A percentile compares a stretch with the other conserved stretches of the same genome.
phyloP scores from a whole-genome alignment of 2,888 invertebrate genomes.

The Cyclophora punctaria region DNA sequence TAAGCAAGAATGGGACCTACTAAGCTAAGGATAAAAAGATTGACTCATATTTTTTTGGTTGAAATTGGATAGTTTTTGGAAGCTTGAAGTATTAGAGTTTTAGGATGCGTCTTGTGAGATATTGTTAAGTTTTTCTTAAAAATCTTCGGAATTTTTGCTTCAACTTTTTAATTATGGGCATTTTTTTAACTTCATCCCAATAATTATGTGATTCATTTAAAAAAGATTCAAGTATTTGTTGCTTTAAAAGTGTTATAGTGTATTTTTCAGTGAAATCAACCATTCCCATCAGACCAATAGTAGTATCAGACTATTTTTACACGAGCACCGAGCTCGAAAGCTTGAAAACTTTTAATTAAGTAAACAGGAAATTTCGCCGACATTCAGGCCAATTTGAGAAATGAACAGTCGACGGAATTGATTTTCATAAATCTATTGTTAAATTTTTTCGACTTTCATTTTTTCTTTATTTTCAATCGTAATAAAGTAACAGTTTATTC shows the following conservation, averaged over 20 bases:
- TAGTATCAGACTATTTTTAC: no score
- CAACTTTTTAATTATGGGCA: no score
- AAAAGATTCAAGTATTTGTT: no score
- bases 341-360: slow-evolving; percentile 60
- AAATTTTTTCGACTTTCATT: background rate
- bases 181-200: no score
- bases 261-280: no score
- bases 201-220: no score
- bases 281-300: no score
- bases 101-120: slow-evolving; percentile 1
- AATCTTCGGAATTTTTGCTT: no score
- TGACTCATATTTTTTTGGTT: slow-evolving; percentile 17
- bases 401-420: slow-evolving; percentile 3
- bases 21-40: slow-evolving; percentile 21
- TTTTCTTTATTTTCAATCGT: no score
- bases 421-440: slow-evolving; percentile 48
- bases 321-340: background rate
- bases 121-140: no score
- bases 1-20: slow-evolving; percentile 16
- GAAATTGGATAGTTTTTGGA: slow-evolving; percentile 12
- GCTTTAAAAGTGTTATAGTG: no score
- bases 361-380: slow-evolving; percentile 44
- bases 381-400: slow-evolving; percentile 54
- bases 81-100: slow-evolving; percentile 8
- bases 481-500: no score